Evolutionary conservation across 1,140 invertebrate genomes (phyloP).

Genomic region (Drosophila repletoides): DNA sequence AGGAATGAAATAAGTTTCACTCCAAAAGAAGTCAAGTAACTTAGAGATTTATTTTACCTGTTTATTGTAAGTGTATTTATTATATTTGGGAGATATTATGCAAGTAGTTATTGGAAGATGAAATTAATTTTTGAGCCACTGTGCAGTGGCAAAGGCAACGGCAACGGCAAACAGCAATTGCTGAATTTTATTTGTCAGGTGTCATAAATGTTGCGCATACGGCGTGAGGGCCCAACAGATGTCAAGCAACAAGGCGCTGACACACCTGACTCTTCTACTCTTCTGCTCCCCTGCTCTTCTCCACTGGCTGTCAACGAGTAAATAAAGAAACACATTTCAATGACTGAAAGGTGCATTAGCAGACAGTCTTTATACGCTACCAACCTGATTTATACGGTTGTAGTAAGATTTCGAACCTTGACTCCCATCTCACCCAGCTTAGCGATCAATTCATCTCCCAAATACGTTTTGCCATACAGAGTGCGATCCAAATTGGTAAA

Average conservation of each 20-base stretch:
- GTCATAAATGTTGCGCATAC: constrained; percentile 26
- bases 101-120: too few species aligned
- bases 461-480: constrained; percentile 2
- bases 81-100: too few species aligned
- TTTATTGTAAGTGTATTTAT: too few species aligned
- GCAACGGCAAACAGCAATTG: too few species aligned
- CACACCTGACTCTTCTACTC: too few species aligned
- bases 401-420: not conserved
- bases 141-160: not conserved
- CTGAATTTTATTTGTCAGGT: constrained; percentile 12
- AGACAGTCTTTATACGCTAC: not conserved
- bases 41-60: too few species aligned
- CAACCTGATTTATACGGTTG: too few species aligned
- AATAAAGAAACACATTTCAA: not conserved
- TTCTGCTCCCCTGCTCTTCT: not conserved
- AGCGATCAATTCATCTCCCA: constrained; percentile 5
- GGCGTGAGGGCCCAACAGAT: constrained; percentile 2
- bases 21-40: too few species aligned
- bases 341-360: constrained; percentile 4
- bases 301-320: constrained; percentile 7
- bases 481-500: constrained; percentile 3
- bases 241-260: constrained; percentile 1
- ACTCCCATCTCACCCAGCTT: not conserved
- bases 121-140: not conserved
- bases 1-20: too few species aligned